Evolutionary conservation across 2,888 invertebrate species (phyloP), one percentile per base, ranked within the genome.

Genomic region (Tetanocera ferruginea): DNA sequence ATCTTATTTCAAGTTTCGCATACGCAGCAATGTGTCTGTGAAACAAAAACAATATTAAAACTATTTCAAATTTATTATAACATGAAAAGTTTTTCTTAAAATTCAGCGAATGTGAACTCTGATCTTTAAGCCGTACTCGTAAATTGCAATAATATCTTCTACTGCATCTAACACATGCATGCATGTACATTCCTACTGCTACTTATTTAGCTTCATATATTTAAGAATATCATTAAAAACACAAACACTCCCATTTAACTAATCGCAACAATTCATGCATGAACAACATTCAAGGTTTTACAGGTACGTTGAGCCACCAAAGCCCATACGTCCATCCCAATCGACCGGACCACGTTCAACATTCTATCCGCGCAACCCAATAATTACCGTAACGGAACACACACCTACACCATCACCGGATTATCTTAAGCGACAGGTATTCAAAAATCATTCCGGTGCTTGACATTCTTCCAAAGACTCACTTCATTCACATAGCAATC

Each of bases 381-480:
- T 98, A 75, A 98, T 98, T 78, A 98, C 98, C 0, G 97, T 98
- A 9, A 98, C 98, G 0, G 97, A 98, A 87, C 98, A 98, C 86
- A 97, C 97, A 0, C 98, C 98, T 0, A 94, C 95, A 5, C 96
- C 97, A 0, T 97, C 97, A 0, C 97, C 97, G 0, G 97, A 97
- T 88, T 96, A 94, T 86, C 91, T 96, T 82, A 93, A 94, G 86
- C 91, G 95, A 91, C 96, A 94, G 90, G 94, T 94, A 90, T 88
- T 84, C 81, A 52, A 14, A 43, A 28, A 2, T 28, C 0, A 5
- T 51, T n/a, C 66, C 66, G 11, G 5, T 9, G 3, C 8, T 37
- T 17, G 3, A 11, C 11, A 2, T 43, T 14, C 14, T 43, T 11
- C 43, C 1, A 43, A 43, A 43, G 11, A 37, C 23, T 28, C 62